Base-by-base conservation (phyloP, 2,797 vertebrate genomes). In the Lithobates sylvaticus region DNA sequence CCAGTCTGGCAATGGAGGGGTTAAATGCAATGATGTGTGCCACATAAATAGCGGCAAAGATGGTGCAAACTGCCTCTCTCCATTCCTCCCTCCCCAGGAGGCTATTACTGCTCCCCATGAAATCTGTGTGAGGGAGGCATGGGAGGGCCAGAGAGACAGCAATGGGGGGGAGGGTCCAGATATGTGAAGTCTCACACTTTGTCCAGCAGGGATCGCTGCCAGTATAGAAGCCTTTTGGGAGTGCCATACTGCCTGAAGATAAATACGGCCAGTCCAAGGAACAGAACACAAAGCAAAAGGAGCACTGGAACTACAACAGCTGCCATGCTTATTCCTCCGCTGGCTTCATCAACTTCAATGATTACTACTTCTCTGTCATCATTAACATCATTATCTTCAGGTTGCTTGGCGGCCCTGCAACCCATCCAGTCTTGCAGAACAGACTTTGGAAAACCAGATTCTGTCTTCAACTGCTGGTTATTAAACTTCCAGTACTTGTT, bases 401-500 rank as follows among this genome's bases (percentile, higher is more conserved):
- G 81, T 89, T 0, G 95, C 94, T 0, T 96, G 95, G 6, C 77
- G 86, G 83, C 95, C 0, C 96, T 93, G 68, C 97, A 97, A 91
- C 97, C 96, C 97, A 98, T 96, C 96, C 96, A 98, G 91, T 97
- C 95, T 5, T 91, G 93, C 68, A 98, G 94, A 65, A 95, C 96
- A 0, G 97, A 97, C 88, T 97, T 97, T 78, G 97, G 97, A 91
- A 95, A 97, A 74, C 97, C 97, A 0, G 96, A 94, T 91, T 97
- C 96, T 83, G 97, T 97, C 91, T 95, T 97, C 93, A 97, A 93
- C 91, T 97, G 95, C 92, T 98, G 96, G 91, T 97, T 98, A 92
- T 97, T 97, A 91, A 97, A 97, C 90, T 97, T 97, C 97, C 97
- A 98, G 91, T 97, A 98, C 87, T 96, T 97, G 89, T 97, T 96